These are phyloP conservation scores for Falco peregrinus DNA, from an alignment of 2,797 vertebrate genomes.

Conservation along the genomic window DNA sequence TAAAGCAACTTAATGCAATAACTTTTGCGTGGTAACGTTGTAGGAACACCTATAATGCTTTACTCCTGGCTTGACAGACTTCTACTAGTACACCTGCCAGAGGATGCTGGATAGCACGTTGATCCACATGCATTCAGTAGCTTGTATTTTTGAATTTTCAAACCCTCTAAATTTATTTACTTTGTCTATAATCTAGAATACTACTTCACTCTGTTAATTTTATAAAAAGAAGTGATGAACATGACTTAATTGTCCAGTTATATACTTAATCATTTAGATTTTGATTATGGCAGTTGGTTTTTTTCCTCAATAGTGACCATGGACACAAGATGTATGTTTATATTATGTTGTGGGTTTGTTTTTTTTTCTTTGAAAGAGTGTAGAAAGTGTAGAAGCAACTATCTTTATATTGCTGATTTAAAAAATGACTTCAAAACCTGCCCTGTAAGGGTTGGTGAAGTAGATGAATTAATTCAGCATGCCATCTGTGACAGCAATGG, in stretches of 20 bases:
- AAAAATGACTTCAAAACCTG: neutral
- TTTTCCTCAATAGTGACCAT: neutral
- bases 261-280: neutral
- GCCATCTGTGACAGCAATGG: neutral
- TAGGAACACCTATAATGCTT: neutral
- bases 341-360: neutral
- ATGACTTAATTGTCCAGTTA: neutral
- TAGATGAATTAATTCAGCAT: neutral
- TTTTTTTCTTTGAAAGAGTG: neutral
- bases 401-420: neutral
- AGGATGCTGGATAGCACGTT: neutral
- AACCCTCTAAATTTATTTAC: neutral
- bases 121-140: neutral
- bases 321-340: neutral
- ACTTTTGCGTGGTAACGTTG: neutral
- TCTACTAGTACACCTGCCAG: neutral
- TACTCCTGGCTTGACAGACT: neutral
- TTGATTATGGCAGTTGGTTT: neutral
- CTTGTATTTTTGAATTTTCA: neutral
- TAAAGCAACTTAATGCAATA: neutral
- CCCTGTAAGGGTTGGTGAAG: neutral
- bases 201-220: neutral
- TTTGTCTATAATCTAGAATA: neutral
- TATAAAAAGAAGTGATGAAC: neutral
- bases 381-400: neutral